Conservation (phyloP, 2,797 vertebrate species). For the Spinus olivaceus region DNA sequence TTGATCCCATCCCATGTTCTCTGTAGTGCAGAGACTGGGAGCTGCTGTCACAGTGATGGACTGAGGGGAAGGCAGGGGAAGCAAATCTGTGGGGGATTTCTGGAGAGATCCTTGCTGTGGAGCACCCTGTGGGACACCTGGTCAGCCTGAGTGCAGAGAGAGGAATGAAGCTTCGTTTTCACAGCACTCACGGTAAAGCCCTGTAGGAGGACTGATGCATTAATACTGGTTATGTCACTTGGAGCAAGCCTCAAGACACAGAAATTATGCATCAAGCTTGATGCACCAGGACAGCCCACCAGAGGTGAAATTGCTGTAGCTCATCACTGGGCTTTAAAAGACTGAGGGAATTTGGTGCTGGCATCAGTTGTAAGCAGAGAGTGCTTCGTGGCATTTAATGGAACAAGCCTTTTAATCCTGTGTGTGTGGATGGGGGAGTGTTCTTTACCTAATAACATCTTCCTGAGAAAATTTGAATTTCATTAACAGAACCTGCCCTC, state of each 20-base stretch:
- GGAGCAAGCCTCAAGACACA: neutral
- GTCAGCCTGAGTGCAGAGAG: neutral
- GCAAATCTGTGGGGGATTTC: neutral
- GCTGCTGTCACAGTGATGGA: neutral
- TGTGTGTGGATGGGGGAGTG: neutral
- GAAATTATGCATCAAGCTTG: neutral
- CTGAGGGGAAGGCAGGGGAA: neutral
- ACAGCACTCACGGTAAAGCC: neutral
- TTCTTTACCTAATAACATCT: neutral
- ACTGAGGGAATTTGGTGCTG: neutral
- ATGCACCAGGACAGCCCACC: neutral
- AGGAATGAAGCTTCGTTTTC: neutral
- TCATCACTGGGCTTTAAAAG: neutral
- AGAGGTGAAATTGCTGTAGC: neutral
- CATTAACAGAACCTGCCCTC: neutral
- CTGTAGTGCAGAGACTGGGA: neutral
- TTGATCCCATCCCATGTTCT: fast-evolving
- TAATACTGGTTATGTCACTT: neutral
- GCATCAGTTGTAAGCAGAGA: neutral
- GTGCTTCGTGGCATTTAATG: neutral
- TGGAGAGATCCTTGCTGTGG: neutral
- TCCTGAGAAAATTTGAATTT: neutral
- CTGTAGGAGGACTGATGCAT: neutral
- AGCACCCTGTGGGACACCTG: fast-evolving
- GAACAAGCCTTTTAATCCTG: neutral